A percentile compares a stretch with the other conserved stretches of the same genome.
Conservation (phyloP, 2,797 vertebrate species). For the Smutsia temminckii region DNA sequence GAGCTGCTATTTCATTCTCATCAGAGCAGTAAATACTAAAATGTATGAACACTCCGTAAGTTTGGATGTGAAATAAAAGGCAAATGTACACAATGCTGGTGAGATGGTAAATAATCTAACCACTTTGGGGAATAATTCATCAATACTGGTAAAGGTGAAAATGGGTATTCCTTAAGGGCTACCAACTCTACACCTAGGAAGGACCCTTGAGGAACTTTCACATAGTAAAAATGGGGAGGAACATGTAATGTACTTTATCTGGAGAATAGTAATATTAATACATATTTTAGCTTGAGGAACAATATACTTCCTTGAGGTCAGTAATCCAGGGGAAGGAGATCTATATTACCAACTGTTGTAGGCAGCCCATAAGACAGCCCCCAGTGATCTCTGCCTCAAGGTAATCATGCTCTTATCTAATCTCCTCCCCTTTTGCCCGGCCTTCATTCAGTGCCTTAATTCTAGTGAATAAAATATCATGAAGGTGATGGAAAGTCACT, state of each 20-base stretch:
- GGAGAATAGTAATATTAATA: neutral
- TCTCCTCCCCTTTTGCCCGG: neutral
- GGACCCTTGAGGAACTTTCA: neutral
- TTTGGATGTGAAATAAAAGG: neutral
- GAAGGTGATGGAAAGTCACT: neutral
- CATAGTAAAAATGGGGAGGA: neutral
- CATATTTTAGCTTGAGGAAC: neutral
- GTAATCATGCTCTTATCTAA: neutral
- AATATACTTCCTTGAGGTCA: neutral
- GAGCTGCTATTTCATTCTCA: neutral
- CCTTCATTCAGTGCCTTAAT: neutral
- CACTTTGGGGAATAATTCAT: neutral
- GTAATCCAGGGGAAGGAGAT: neutral
- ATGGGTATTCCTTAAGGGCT: neutral
- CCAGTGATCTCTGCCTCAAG: neutral
- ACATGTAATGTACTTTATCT: neutral
- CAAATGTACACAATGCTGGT: neutral
- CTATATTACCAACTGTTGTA: neutral
- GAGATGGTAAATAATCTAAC: neutral
- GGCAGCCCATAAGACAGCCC: neutral
- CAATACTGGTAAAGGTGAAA: neutral
- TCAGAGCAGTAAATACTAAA: conserved; percentile 1
- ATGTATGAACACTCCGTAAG: neutral
- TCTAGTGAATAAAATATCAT: neutral
- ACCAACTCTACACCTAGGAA: neutral